Percentiles rank a stretch among this genome's conserved stretches.
Evolutionary conservation across 2,113 vertebrate species (phyloP).

Genomic region (Pampusana beccarii): DNA sequence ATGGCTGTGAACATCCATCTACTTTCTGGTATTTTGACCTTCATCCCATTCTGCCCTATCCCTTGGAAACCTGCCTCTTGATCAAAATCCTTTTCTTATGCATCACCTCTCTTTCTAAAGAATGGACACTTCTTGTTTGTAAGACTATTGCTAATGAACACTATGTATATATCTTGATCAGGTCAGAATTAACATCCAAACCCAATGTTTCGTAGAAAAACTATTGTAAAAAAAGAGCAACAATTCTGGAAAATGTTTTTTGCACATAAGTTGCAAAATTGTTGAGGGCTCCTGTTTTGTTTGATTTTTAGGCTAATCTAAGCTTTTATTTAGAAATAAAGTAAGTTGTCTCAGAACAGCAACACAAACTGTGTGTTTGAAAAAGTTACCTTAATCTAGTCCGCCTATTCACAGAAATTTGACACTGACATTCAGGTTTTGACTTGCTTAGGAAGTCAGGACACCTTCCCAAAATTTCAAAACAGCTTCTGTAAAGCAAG

Average conservation of each 20-base stretch:
- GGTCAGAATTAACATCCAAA: not conserved
- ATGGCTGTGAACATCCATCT: not conserved
- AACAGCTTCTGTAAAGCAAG: not conserved
- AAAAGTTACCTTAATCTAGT: not conserved
- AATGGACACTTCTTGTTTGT: not conserved
- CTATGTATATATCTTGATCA: not conserved
- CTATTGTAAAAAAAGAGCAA: not conserved
- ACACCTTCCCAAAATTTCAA: not conserved
- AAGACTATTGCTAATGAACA: not conserved
- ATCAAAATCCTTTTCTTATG: not conserved
- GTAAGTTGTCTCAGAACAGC: not conserved
- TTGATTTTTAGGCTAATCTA: not conserved
- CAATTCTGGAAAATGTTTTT: not conserved
- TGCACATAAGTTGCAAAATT: not conserved
- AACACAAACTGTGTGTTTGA: not conserved
- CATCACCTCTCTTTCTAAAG: not conserved
- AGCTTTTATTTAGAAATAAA: not conserved
- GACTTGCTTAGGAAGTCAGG: not conserved
- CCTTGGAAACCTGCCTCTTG: not conserved
- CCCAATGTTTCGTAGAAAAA: not conserved
- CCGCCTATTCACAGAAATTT: not conserved
- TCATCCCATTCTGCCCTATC: not conserved
- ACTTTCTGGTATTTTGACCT: not conserved
- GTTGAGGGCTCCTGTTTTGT: not conserved
- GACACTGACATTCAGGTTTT: not conserved